Evolutionary conservation across 2,113 vertebrate species (phyloP), one percentile per base, ranked within the genome.

Genomic region (Pseudopipra pipra): DNA sequence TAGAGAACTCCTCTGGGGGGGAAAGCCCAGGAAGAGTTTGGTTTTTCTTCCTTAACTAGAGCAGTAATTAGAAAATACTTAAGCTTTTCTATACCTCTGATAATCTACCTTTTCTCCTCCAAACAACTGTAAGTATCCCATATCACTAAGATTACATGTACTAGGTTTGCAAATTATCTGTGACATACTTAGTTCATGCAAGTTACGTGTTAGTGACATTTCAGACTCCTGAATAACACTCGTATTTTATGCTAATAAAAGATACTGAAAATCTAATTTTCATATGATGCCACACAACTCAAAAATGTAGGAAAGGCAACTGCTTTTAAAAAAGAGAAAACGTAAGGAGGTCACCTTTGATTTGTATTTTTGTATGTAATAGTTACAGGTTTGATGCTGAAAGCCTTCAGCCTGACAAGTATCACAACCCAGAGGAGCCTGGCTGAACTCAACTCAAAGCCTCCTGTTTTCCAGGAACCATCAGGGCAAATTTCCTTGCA

Each of bases 401-500:
- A 63, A 67, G 56, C 63, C n/a, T 76, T 73, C 85, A 87, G 91
- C 44, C 93, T 87, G 58, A 87, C 70, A 92, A 91, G 75, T 75
- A 76, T 33, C 83, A 39, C 67, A 86, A 66, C 41, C 71, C 92
- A 89, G 56, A 11, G 30, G 54, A 95, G 70, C 37, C 68, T 72
- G 92, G 86, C 66, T 73, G 66, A 97, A 73, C 46, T 90, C 47
- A 12, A 68, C 87, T 77, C 90, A 88, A 95, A 85, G 74, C 85
- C 88, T 33, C 39, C 3, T 24, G 27, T 31, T 94, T 92, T 83
- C 63, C 86, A 55, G 91, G 87, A 95, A 85, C 41, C 78, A 89
- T 75, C 94, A 71, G 61, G 39, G 97, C 96, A 87, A 91, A 76
- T 96, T 97, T 97, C 97, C 96, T 98, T 96, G 97, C 97, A 98